Evolutionary conservation across 2,888 invertebrate genomes (phyloP).

Genomic region (Drosophila fulvimacula): DNA sequence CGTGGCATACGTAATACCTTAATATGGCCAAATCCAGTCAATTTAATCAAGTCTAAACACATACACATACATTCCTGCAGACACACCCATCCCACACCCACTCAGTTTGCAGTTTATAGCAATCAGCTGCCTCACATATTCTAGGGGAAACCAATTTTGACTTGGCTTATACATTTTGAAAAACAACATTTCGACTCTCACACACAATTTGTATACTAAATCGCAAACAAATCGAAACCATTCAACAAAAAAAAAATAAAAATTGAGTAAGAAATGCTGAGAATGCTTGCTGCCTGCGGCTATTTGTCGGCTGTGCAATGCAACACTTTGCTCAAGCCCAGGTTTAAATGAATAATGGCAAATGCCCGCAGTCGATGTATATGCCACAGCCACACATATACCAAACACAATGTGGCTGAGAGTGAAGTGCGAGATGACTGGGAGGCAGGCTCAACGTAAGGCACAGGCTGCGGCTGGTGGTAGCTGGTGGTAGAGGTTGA

Average conservation of each 20-base stretch:
- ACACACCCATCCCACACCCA: neutral
- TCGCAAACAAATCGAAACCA: constrained; percentile 71
- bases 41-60: constrained; percentile 60
- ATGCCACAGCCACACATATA: constrained; percentile 1
- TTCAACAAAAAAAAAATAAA: constrained; percentile 11
- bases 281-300: constrained; percentile 51
- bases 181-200: constrained; percentile 37
- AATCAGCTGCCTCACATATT: constrained; percentile 28
- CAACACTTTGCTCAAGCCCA: constrained; percentile 59
- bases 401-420: constrained; percentile 18
- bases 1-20: constrained; percentile 4
- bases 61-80: neutral
- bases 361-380: constrained; percentile 23
- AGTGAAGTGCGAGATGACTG: neutral
- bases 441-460: neutral
- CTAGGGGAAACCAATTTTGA: constrained; percentile 58
- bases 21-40: constrained; percentile 46
- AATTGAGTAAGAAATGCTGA: constrained; percentile 21
- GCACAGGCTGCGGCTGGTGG: constrained; percentile 19
- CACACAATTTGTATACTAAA: constrained; percentile 62
- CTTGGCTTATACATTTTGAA: constrained; percentile 49
- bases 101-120: neutral
- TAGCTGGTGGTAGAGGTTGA: neutral
- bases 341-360: constrained; percentile 75
- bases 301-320: constrained; percentile 65